Percentiles rank a stretch among this genome's conserved stretches.
Conservation (phyloP, 2,797 vertebrate species). For the Poeciliopsis infans region DNA sequence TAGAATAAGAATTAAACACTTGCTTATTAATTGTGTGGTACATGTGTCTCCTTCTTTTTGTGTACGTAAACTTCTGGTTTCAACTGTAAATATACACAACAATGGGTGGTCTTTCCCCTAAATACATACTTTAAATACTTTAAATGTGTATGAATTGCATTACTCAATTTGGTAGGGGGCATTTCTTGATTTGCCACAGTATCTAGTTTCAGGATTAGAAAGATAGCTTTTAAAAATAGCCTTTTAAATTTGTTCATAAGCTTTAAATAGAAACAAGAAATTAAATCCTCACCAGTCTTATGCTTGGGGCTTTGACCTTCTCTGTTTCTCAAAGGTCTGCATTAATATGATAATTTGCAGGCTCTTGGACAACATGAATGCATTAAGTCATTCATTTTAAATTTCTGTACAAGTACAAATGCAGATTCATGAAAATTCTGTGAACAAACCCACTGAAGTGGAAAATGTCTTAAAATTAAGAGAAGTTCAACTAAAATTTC, state of each 20-base stretch:
- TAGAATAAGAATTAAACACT: not conserved
- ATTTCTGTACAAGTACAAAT: not conserved
- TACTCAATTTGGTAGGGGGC: not conserved
- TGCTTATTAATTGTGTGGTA: too few species aligned
- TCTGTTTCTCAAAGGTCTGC: conserved; percentile 12
- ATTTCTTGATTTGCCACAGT: not conserved
- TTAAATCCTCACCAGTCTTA: conserved; percentile 5
- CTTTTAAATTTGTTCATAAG: not conserved
- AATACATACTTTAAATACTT: not conserved
- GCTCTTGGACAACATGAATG: not conserved
- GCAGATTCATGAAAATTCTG: not conserved
- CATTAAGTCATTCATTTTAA: not conserved
- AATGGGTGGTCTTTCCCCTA: not conserved
- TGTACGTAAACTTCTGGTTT: not conserved
- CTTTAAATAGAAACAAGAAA: not conserved
- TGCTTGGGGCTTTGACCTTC: not conserved
- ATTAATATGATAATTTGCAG: not conserved
- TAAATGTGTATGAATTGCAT: not conserved
- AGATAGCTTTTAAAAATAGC: not conserved
- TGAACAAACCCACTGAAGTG: not conserved
- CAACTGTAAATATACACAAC: not conserved
- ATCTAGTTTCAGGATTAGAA: not conserved
- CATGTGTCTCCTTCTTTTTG: too few species aligned
- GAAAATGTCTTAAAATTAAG: not conserved
- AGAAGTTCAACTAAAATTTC: not conserved